Conservation (phyloP, 2,113 vertebrate genomes). For the Osmerus eperlanus region DNA sequence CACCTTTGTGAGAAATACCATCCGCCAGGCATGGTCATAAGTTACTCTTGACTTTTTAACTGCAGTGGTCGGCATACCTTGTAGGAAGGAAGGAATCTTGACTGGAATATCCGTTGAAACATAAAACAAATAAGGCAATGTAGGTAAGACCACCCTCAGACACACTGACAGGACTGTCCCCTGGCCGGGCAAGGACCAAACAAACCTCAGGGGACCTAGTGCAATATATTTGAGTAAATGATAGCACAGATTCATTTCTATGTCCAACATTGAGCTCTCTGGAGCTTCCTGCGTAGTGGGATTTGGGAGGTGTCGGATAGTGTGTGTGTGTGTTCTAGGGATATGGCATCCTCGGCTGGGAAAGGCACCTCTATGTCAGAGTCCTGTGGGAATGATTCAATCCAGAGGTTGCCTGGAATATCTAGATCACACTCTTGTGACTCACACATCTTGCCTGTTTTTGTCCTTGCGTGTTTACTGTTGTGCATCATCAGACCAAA, state of each 20-base stretch:
- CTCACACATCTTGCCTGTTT: neutral
- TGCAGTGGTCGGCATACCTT: neutral
- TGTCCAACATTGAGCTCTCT: no score
- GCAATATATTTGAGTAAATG: constrained; percentile 10
- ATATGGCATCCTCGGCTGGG: neutral
- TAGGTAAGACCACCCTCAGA: constrained; percentile 21
- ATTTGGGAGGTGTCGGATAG: no score
- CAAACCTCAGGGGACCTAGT: constrained; percentile 19
- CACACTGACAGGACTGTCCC: constrained; percentile 7
- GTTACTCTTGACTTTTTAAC: neutral
- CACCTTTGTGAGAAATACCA: neutral
- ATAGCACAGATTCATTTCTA: no score
- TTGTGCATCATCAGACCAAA: neutral
- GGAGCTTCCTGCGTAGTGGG: no score
- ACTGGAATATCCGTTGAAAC: constrained; percentile 23
- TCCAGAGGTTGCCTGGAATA: neutral
- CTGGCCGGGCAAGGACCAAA: neutral
- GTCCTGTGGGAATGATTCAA: neutral
- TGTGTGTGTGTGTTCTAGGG: no score
- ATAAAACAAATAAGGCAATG: constrained; percentile 50
- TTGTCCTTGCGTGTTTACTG: neutral
- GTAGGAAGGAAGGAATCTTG: neutral
- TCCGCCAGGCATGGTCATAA: neutral
- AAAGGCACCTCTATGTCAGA: constrained; percentile 7
- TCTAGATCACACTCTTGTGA: neutral